Evolutionary conservation across 2,113 vertebrate genomes (phyloP), one percentile per base, ranked within the genome.

Genomic region (Grammomys dolichurus): DNA sequence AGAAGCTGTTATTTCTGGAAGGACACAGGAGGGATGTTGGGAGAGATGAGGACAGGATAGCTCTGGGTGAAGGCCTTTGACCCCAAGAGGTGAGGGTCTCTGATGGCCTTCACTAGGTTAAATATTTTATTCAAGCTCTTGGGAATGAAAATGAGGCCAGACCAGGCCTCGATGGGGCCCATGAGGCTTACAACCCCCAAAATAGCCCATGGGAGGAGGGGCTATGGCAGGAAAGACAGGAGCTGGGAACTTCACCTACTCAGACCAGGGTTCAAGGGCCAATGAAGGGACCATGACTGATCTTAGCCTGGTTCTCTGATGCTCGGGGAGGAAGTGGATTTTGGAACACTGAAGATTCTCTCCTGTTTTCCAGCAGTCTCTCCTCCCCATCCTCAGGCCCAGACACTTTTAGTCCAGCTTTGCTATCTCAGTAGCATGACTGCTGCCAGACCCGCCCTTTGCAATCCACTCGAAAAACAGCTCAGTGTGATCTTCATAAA

Each of bases 141-240:
- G 77, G 92, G 86, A 94, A 89, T 88, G 54, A 86, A 60, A 89
- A 89, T 54, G 75, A 78, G 43, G 26, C 73, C 75, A 84, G 81
- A n/a, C 36, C 72, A 96, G 88, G 58, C 48, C 54, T 46, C 58
- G 7, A 82, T 81, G 76, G 40, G 84, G n/a, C 76, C 85, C 94
- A 63, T 3, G 92, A 97, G 95, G 93, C 91, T 82, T 75, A 54
- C 80, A 87, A 81, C 46, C 90, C 72, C 77, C 94, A 89, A 84
- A 95, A 97, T 95, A 97, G 94, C 92, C 76, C 88, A 24, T 96
- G 51, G 87, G 87, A 93, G 87, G 87, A 81, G 81, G 72, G 93
- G 65, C 4, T 63, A 14, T 36, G 24, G 7, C 72, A 97, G 85
- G 72, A 86, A 96, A 88, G 85, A 86, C 14, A 54, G 65, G 51